These are phyloP conservation scores for Trichogramma evanescens DNA, from an alignment of 2,888 invertebrate species.

Conservation along the genomic window DNA sequence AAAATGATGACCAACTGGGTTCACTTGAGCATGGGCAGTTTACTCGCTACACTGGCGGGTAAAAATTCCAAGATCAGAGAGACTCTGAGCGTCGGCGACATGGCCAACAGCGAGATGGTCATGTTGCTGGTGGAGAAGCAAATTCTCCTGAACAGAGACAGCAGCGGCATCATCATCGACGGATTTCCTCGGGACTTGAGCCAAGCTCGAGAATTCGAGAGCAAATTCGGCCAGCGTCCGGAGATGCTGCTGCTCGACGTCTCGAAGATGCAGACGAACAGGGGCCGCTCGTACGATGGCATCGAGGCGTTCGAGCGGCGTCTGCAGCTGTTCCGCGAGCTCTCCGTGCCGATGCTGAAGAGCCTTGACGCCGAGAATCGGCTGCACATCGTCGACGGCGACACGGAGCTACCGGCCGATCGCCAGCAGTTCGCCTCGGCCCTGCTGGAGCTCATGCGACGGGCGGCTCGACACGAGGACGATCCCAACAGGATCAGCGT, in stretches of 20 bases:
- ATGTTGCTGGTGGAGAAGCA: constrained; percentile 68
- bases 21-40: constrained; percentile 72
- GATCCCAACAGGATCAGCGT: constrained; percentile 25
- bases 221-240: constrained; percentile 73
- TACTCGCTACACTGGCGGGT: constrained; percentile 68
- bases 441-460: constrained; percentile 61
- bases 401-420: constrained; percentile 72
- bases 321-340: constrained; percentile 78
- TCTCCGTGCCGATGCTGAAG: constrained; percentile 84
- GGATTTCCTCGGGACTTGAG: constrained; percentile 88
- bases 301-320: constrained; percentile 77
- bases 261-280: constrained; percentile 79
- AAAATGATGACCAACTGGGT: constrained; percentile 67
- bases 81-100: constrained; percentile 70
- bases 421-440: constrained; percentile 70
- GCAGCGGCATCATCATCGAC: constrained; percentile 79
- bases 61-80: constrained; percentile 59
- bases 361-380: constrained; percentile 73
- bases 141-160: constrained; percentile 46
- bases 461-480: constrained; percentile 36
- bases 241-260: constrained; percentile 82
- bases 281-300: constrained; percentile 78
- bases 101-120: constrained; percentile 73
- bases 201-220: constrained; percentile 83
- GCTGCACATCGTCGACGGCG: constrained; percentile 81